Base-by-base conservation (phyloP, 1,140 invertebrate species). In the Saxidomus purpurata region DNA sequence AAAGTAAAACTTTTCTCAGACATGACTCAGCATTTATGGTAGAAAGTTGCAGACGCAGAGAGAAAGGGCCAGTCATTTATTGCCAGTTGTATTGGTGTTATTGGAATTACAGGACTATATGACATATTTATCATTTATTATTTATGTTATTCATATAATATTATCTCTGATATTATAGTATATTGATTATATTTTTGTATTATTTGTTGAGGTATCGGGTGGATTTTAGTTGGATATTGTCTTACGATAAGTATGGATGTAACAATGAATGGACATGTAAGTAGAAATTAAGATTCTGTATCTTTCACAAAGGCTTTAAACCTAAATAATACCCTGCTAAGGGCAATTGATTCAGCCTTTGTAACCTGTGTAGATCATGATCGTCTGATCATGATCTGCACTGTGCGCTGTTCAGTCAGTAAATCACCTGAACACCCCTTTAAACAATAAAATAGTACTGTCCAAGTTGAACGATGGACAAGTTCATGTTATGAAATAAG, bases 251-350 rank as follows among this genome's bases (percentile, higher is more conserved):
- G 25, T 76, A 76, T 76, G 71, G 71, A 76, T 76, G 25, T 76
- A 15, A 31, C 13, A 49, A 28, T 52, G 19, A 76, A 76, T 49
- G 71, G 71, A 76, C 34, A 76, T 76, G 71, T 76, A 76, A 76
- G 71, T 76, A 76, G n/a, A 61, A 61, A 6, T 61, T 61, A 28
- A 61, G 25, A 28, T 6, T 61, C n/a, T n/a, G n/a, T n/a, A n/a
- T n/a, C n/a, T n/a, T n/a, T n/a, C n/a, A n/a, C n/a, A n/a, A n/a
- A n/a, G n/a, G n/a, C n/a, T n/a, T n/a, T n/a, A n/a, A n/a, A n/a
- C n/a, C n/a, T n/a, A n/a, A n/a, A n/a, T n/a, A n/a, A n/a, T n/a
- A n/a, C n/a, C n/a, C n/a, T n/a, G n/a, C n/a, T n/a, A n/a, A n/a
- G n/a, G n/a, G n/a, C n/a, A n/a, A n/a, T n/a, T n/a, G n/a, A n/a